Evolutionary conservation across 1,140 invertebrate species (phyloP).

Genomic region (Dreissena polymorpha): DNA sequence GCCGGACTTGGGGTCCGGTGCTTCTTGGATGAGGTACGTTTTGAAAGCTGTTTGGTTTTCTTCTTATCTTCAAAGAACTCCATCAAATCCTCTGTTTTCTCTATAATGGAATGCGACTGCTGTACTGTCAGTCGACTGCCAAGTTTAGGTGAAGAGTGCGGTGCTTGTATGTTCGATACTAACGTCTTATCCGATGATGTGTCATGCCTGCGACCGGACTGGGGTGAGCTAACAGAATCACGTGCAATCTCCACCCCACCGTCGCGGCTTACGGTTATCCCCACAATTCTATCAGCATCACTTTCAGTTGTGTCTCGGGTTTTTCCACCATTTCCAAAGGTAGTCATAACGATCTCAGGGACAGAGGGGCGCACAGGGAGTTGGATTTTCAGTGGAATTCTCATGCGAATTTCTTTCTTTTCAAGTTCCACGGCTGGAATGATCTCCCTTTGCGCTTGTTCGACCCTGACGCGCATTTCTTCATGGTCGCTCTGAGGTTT

Average conservation of each 20-base stretch:
- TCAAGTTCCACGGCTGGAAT: conserved; percentile 69
- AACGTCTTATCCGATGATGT: conserved; percentile 32
- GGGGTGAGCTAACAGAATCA: conserved; percentile 36
- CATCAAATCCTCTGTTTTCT: conserved; percentile 66
- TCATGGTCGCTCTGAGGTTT: conserved; percentile 61
- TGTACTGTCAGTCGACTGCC: conserved; percentile 56
- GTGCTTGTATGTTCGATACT: conserved; percentile 39
- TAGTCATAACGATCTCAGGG: conserved; percentile 55
- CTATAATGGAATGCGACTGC: conserved; percentile 50
- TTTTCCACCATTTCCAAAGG: conserved; percentile 39
- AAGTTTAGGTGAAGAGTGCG: conserved; percentile 49
- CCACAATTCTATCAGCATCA: conserved; percentile 64
- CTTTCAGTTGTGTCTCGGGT: conserved; percentile 46
- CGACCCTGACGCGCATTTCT: conserved; percentile 62
- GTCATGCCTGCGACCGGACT: conserved; percentile 34
- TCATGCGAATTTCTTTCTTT: conserved; percentile 71
- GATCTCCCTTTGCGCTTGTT: conserved; percentile 62
- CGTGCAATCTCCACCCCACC: conserved; percentile 44
- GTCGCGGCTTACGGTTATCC: conserved; percentile 49
- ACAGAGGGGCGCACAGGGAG: conserved; percentile 42
- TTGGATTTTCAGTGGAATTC: conserved; percentile 43
- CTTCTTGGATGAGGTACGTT: conserved; percentile 54
- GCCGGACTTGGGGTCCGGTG: conserved; percentile 71
- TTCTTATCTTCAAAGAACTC: conserved; percentile 75
- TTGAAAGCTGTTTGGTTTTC: conserved; percentile 56